These are phyloP conservation scores for Wasmannia auropunctata DNA, from an alignment of 1,140 invertebrate species.

Conservation along the genomic window DNA sequence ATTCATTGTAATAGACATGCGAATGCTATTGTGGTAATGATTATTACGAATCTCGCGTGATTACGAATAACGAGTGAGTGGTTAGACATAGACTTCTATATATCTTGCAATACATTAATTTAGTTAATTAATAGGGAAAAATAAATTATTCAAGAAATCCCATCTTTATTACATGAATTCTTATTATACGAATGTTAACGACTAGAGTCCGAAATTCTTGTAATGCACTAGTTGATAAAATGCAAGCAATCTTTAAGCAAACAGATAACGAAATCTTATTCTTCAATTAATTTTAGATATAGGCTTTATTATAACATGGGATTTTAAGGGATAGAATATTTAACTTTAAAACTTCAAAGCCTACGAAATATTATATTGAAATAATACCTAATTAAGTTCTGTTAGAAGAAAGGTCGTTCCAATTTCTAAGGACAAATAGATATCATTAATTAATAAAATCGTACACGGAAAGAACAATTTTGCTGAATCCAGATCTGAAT, in stretches of 20 bases:
- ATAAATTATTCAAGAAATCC: background rate
- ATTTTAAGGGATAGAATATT: background rate
- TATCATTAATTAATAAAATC: background rate
- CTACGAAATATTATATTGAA: background rate
- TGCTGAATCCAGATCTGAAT: too few species aligned
- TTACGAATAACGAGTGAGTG: background rate
- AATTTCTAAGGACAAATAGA: background rate
- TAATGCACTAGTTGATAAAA: too few species aligned
- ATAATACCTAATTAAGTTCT: conserved; percentile 2
- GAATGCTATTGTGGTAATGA: too few species aligned
- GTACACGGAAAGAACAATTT: too few species aligned
- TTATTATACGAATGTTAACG: background rate
- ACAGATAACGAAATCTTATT: background rate
- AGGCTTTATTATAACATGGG: background rate
- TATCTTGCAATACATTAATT: background rate
- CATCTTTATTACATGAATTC: background rate
- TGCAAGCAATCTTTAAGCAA: background rate
- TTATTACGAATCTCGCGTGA: background rate
- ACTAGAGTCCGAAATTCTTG: too few species aligned
- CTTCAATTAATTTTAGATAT: background rate
- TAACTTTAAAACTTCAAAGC: background rate
- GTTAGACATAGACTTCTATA: background rate
- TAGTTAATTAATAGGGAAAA: background rate
- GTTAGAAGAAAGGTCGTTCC: background rate
- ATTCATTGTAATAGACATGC: background rate